Conservation (phyloP, 2,888 invertebrate genomes). For the Kryphioiulus occultus region DNA sequence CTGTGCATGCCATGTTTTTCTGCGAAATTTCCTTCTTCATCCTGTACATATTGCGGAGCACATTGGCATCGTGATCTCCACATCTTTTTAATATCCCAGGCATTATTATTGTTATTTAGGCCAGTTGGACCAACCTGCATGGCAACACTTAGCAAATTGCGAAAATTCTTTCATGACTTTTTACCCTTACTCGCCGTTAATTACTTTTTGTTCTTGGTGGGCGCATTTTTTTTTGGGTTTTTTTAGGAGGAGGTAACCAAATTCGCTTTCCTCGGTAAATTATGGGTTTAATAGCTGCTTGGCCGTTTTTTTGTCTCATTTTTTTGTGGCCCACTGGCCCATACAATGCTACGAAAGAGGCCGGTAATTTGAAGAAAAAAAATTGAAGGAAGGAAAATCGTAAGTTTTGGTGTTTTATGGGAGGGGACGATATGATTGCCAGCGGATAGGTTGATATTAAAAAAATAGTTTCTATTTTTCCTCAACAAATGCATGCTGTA, state of each 20-base stretch:
- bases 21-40: not conserved
- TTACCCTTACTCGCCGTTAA: conserved; percentile 10
- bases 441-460: not conserved
- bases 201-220: not conserved
- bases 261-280: not conserved
- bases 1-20: no score
- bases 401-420: not conserved
- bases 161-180: conserved; percentile 1
- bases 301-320: not conserved
- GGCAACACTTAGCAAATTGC: conserved; percentile 1
- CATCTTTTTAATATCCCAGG: not conserved
- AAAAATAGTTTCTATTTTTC: no score
- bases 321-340: conserved; percentile 23
- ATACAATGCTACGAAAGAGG: not conserved
- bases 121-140: conserved; percentile 23
- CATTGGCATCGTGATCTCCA: not conserved
- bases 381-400: not conserved
- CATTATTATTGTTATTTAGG: conserved; percentile 11
- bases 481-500: no score
- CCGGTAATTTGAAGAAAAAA: conserved; percentile 21
- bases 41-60: not conserved
- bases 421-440: not conserved
- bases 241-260: not conserved
- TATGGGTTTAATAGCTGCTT: not conserved
- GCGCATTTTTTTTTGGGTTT: not conserved